A percentile compares a stretch with the other conserved stretches of the same genome.
Conservation (phyloP, 2,888 invertebrate genomes). For the Drosophila kuntzei region DNA sequence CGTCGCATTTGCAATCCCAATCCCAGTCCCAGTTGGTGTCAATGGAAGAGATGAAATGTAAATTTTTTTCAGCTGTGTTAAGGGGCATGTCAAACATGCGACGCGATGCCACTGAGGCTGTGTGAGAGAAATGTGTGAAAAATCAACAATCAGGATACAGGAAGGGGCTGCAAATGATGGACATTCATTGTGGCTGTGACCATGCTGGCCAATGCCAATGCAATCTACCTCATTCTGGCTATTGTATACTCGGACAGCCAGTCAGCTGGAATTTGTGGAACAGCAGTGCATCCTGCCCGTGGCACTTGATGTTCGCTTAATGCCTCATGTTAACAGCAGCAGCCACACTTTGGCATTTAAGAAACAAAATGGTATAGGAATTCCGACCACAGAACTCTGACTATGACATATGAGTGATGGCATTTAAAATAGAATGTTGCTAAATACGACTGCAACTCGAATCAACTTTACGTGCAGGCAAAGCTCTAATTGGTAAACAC, state of each 20-base stretch:
- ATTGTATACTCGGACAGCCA: neutral
- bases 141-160: slow-evolving; percentile 40
- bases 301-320: slow-evolving; percentile 70
- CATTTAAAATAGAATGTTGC: slow-evolving; percentile 44
- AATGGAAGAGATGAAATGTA: slow-evolving; percentile 56
- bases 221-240: slow-evolving; percentile 18
- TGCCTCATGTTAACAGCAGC: slow-evolving; percentile 66
- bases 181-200: slow-evolving; percentile 35
- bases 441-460: slow-evolving; percentile 4
- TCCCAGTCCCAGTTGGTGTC: slow-evolving; percentile 6
- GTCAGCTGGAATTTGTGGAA: slow-evolving; percentile 20
- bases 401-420: slow-evolving; percentile 15
- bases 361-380: neutral
- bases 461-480: slow-evolving; percentile 21
- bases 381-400: neutral
- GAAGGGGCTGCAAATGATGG: slow-evolving; percentile 42
- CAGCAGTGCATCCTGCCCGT: slow-evolving; percentile 3
- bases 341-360: slow-evolving; percentile 60
- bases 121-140: slow-evolving; percentile 22
- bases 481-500: slow-evolving; percentile 47
- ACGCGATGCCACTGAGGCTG: slow-evolving; percentile 5
- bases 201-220: slow-evolving; percentile 16
- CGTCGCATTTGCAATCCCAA: slow-evolving; percentile 3
- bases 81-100: slow-evolving; percentile 35
- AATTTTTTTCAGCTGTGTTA: slow-evolving; percentile 50